Percentiles rank a stretch among this genome's conserved stretches.
Conservation (phyloP, 1,140 invertebrate species). For the Orchestia grillus region DNA sequence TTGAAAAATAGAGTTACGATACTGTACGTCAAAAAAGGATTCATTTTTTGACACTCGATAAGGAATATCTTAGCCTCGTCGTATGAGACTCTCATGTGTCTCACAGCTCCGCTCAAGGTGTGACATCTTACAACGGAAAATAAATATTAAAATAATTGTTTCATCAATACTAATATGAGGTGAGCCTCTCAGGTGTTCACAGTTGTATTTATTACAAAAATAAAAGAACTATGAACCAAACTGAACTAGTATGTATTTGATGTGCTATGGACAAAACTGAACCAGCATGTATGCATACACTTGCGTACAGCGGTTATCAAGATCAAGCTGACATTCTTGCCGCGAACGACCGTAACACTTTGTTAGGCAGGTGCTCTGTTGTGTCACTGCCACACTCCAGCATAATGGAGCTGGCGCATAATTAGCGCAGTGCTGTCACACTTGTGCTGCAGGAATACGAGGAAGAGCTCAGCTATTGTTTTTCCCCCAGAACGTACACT, state of each 20-base stretch:
- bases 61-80: not conserved
- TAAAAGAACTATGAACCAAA: not conserved
- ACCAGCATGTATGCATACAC: no score
- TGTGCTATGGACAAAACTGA: not conserved
- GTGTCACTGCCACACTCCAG: slow-evolving; percentile 16
- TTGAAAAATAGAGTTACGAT: no score
- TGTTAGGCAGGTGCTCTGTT: not conserved
- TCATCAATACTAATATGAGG: not conserved
- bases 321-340: not conserved
- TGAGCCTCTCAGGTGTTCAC: not conserved
- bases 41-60: not conserved
- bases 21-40: no score
- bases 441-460: not conserved
- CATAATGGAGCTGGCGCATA: not conserved
- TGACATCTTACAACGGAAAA: not conserved
- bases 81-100: not conserved
- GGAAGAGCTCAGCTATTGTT: slow-evolving; percentile 12
- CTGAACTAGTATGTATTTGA: not conserved
- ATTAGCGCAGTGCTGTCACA: slow-evolving; percentile 15
- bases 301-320: not conserved
- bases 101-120: not conserved
- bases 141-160: not conserved
- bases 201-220: not conserved
- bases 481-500: not conserved
- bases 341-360: not conserved